These are phyloP conservation scores for Luidia sarsii DNA, from an alignment of 53 echinoderm and acorn worm species.

Conservation along the genomic window DNA sequence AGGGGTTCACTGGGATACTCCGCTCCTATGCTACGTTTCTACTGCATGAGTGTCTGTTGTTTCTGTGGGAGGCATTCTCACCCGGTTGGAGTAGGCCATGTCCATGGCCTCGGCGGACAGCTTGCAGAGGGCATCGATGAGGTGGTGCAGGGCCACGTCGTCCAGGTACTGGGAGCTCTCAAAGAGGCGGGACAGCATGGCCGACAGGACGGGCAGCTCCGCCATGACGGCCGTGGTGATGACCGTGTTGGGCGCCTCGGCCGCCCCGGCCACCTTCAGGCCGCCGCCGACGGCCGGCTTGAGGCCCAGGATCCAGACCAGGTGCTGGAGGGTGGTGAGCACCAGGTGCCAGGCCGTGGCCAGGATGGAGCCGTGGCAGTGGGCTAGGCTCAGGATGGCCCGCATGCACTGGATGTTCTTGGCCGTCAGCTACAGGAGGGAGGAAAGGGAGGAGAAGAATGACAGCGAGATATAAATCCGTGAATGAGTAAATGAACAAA, in stretches of 20 bases:
- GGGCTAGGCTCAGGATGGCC: conserved; percentile 89
- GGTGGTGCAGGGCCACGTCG: conserved; percentile 95
- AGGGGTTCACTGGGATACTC: no score
- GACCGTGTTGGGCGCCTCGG: conserved; percentile 92
- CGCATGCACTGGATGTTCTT: conserved; percentile 99
- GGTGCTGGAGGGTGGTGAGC: conserved; percentile 90
- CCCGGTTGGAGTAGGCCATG: conserved; percentile 92
- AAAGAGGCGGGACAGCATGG: conserved; percentile 95
- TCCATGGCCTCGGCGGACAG: conserved; percentile 95
- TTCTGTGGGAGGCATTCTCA: no score
- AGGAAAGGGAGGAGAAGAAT: no score
- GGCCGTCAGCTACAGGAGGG: conserved; percentile 67
- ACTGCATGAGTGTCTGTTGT: no score
- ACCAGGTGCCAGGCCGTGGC: conserved; percentile 94
- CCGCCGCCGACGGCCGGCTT: conserved; percentile 85
- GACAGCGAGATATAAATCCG: no score
- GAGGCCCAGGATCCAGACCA: conserved; percentile 95
- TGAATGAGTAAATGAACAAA: no score
- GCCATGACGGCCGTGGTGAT: conserved; percentile 98
- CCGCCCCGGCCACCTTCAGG: conserved; percentile 80
- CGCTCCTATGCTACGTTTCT: no score
- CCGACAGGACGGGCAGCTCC: conserved; percentile 88
- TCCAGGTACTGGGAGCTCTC: conserved; percentile 97
- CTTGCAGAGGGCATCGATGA: conserved; percentile 94
- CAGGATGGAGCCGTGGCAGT: conserved; percentile 91